Conservation (phyloP, 2,888 invertebrate species). For the Pomacea canaliculata region DNA sequence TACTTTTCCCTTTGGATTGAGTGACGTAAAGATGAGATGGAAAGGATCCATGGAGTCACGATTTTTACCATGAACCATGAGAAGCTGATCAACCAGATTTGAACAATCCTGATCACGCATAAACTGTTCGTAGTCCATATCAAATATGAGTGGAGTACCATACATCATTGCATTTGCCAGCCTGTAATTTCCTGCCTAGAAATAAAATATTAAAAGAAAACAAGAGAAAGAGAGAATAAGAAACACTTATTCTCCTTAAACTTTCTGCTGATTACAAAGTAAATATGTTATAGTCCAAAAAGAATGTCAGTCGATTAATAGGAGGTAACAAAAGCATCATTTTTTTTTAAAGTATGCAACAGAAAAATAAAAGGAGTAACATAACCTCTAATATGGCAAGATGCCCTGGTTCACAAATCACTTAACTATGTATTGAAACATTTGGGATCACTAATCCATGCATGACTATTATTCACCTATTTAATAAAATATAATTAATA, state of each 20-base stretch:
- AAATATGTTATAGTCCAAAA: background rate
- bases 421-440: no score
- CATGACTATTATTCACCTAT: no score
- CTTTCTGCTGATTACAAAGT: background rate
- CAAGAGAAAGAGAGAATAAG: background rate
- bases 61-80: constrained; percentile 80
- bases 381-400: no score
- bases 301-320: no score
- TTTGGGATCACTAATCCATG: no score
- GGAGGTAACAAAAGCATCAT: no score
- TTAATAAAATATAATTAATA: no score
- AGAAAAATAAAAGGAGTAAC: no score
- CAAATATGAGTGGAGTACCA: constrained; percentile 84
- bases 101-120: constrained; percentile 81
- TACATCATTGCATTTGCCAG: constrained; percentile 73
- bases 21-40: constrained; percentile 84
- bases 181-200: constrained; percentile 65
- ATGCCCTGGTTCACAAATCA: no score
- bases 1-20: constrained; percentile 58
- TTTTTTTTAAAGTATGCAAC: no score
- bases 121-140: constrained; percentile 83
- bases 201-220: background rate
- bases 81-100: constrained; percentile 85
- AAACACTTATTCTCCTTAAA: background rate
- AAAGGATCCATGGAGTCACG: constrained; percentile 80